Percentiles rank a stretch among this genome's conserved stretches.
phyloP scores from a whole-genome alignment of 2,888 invertebrate genomes.

The Nipponacmea schrenckii region DNA sequence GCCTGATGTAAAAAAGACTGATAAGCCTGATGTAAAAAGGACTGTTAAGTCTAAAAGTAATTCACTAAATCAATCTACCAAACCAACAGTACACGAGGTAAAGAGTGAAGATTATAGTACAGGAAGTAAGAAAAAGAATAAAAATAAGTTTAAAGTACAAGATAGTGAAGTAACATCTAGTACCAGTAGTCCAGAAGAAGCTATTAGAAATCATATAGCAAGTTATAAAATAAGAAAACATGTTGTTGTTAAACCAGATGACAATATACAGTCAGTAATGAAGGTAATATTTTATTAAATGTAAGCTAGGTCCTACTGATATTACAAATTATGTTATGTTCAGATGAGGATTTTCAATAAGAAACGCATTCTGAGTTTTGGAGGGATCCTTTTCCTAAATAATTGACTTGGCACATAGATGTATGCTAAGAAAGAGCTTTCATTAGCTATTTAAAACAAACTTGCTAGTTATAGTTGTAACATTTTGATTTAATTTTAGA shows the following conservation, averaged over 20 bases:
- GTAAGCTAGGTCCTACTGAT: neutral
- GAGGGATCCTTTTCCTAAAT: too few relatives aligned
- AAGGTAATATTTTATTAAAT: slow-evolving; percentile 28
- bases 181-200: slow-evolving; percentile 29
- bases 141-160: slow-evolving; percentile 53
- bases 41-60: too few relatives aligned
- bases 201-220: slow-evolving; percentile 29
- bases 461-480: too few relatives aligned
- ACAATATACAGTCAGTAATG: slow-evolving; percentile 49
- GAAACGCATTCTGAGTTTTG: too few relatives aligned
- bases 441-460: too few relatives aligned
- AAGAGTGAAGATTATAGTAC: neutral
- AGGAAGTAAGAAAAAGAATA: slow-evolving; percentile 40
- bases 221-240: slow-evolving; percentile 46
- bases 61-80: neutral
- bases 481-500: too few relatives aligned
- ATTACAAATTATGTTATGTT: too few relatives aligned
- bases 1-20: too few relatives aligned
- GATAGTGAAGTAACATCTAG: slow-evolving; percentile 51
- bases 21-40: too few relatives aligned
- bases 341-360: too few relatives aligned
- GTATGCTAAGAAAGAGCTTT: too few relatives aligned
- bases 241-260: slow-evolving; percentile 55
- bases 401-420: too few relatives aligned
- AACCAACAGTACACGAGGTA: neutral